These are phyloP conservation scores for Cryptocephalus moraei DNA, from an alignment of 2,888 invertebrate genomes.

Conservation along the genomic window DNA sequence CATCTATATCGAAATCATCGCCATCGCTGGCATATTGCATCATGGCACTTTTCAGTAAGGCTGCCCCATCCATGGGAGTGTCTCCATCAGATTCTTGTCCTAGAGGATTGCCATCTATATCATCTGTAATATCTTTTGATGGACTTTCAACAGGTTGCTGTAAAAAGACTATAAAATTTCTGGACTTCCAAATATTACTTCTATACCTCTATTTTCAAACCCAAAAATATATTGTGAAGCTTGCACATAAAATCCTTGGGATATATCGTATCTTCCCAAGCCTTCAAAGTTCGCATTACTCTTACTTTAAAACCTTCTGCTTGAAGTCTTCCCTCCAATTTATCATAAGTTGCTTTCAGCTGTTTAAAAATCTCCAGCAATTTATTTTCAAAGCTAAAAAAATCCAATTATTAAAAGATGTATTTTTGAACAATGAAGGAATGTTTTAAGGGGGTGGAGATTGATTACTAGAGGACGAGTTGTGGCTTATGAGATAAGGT, in stretches of 20 bases:
- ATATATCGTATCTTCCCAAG: conserved; percentile 99
- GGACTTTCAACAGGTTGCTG: conserved; percentile 13
- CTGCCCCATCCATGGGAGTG: conserved; percentile 73
- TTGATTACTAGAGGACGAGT: too few relatives aligned
- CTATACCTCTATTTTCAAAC: conserved; percentile 44
- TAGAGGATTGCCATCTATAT: conserved; percentile 58
- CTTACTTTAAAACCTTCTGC: conserved; percentile 94
- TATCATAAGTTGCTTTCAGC: conserved; percentile 60
- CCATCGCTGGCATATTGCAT: conserved; percentile 37
- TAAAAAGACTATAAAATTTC: background rate
- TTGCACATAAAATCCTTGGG: conserved; percentile 83
- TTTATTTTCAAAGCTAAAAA: conserved; percentile 67
- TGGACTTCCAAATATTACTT: background rate
- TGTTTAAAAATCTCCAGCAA: conserved; percentile 68
- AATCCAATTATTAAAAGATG: too few relatives aligned
- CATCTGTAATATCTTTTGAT: conserved; percentile 24
- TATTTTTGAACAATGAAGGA: too few relatives aligned
- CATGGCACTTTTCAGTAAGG: conserved; percentile 62
- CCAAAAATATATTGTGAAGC: conserved; percentile 84
- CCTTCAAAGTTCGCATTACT: conserved; percentile 80
- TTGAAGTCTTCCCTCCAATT: conserved; percentile 74
- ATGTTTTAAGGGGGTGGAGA: too few relatives aligned
- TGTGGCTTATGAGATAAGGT: too few relatives aligned
- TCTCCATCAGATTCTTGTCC: conserved; percentile 48
- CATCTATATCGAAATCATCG: conserved; percentile 60